Conservation (phyloP, 2,113 vertebrate species). For the Grus americana region DNA sequence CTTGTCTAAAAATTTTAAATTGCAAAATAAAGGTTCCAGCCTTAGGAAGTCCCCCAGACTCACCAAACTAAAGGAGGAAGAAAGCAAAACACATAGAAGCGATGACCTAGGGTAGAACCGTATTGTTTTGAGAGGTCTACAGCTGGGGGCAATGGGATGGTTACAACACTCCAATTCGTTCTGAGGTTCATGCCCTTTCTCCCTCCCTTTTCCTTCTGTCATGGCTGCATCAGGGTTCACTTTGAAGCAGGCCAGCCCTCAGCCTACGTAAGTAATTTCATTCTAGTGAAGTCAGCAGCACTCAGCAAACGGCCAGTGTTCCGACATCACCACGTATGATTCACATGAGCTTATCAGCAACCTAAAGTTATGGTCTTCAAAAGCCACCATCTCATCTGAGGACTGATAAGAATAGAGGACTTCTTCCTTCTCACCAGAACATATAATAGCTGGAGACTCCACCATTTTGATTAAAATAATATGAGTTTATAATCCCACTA, state of each 20-base stretch:
- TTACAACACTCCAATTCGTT: background rate
- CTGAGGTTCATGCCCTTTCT: background rate
- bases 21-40: background rate
- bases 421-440: background rate
- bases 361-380: background rate
- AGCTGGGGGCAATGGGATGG: background rate
- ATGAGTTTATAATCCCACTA: background rate
- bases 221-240: background rate
- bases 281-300: background rate
- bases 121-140: background rate
- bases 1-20: background rate
- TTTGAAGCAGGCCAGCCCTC: background rate
- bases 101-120: background rate
- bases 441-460: background rate
- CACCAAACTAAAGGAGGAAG: background rate
- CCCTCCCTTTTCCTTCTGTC: background rate
- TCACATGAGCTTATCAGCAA: background rate
- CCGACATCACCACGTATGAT: background rate
- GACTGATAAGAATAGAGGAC: background rate
- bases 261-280: background rate
- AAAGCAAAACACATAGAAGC: background rate
- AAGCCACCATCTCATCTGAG: background rate
- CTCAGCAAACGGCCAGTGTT: fast-evolving
- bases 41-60: background rate
- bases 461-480: background rate